phyloP scores from a whole-genome alignment of 2,113 vertebrate species.

The Oenanthe melanoleuca region DNA sequence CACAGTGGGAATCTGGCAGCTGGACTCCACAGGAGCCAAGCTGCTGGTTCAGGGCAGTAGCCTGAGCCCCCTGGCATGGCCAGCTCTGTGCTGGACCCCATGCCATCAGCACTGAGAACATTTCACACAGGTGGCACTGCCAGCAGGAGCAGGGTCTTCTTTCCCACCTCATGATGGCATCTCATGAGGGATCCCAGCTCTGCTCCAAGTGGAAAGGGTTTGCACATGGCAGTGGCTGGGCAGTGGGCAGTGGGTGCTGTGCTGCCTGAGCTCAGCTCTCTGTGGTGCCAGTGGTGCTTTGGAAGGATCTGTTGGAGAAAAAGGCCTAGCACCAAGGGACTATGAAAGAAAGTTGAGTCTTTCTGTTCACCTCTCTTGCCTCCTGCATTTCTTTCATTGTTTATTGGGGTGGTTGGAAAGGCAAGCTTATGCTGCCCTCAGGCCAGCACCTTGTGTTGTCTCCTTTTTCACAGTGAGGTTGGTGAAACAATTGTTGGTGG shows the following conservation, averaged over 20 bases:
- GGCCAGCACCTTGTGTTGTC: not conserved
- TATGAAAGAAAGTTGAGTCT: not conserved
- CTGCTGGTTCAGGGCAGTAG: not conserved
- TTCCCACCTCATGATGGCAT: not conserved
- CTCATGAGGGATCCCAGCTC: not conserved
- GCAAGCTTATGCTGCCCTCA: not conserved
- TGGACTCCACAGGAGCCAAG: not conserved
- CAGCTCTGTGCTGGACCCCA: not conserved
- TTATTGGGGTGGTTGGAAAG: not conserved
- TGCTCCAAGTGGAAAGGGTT: not conserved
- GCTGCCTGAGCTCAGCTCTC: not conserved
- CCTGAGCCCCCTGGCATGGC: fast-evolving
- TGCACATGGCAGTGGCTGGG: not conserved
- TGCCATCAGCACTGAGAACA: not conserved
- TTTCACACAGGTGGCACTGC: not conserved
- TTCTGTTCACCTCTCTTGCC: not conserved
- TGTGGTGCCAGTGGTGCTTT: not conserved
- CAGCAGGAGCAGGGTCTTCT: not conserved
- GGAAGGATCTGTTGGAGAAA: not conserved
- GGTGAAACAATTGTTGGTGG: not conserved
- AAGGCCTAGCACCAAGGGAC: not conserved
- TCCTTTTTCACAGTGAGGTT: not conserved
- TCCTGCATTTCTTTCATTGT: not conserved
- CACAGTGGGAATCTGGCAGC: not conserved
- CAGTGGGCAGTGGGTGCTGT: not conserved